A percentile compares a stretch with the other conserved stretches of the same genome.
phyloP scores from a whole-genome alignment of 2,888 invertebrate genomes.

The Encarsia formosa region DNA sequence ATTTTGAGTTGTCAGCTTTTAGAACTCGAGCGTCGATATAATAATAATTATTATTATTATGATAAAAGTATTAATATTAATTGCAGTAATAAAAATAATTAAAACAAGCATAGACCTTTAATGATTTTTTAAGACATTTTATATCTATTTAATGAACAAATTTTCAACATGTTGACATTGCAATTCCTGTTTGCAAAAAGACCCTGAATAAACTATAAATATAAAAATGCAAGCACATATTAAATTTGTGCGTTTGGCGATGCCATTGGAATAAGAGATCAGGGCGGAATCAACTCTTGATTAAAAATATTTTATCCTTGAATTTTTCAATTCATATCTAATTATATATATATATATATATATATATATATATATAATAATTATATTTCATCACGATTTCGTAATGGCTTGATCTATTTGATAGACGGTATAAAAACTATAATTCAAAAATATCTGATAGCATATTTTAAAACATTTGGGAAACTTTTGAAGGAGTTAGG shows the following conservation, averaged over 20 bases:
- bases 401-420: constrained; percentile 5
- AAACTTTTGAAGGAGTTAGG: neutral
- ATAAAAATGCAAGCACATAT: constrained; percentile 21
- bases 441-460: constrained; percentile 21
- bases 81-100: constrained; percentile 6
- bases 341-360: neutral
- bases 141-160: constrained; percentile 1
- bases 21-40: no score
- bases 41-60: constrained; percentile 5
- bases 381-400: neutral
- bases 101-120: constrained; percentile 8
- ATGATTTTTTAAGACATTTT: constrained; percentile 3
- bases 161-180: neutral
- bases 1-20: no score
- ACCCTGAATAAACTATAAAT: constrained; percentile 1
- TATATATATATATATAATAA: neutral
- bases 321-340: constrained; percentile 1
- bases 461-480: neutral
- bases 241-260: constrained; percentile 19
- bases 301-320: no score
- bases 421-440: constrained; percentile 22
- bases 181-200: constrained; percentile 14
- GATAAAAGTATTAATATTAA: constrained; percentile 9
- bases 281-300: constrained; percentile 12
- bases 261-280: constrained; percentile 15